Base-by-base conservation (phyloP, 1,140 invertebrate genomes). In the Holcopasites calliopsidis region DNA sequence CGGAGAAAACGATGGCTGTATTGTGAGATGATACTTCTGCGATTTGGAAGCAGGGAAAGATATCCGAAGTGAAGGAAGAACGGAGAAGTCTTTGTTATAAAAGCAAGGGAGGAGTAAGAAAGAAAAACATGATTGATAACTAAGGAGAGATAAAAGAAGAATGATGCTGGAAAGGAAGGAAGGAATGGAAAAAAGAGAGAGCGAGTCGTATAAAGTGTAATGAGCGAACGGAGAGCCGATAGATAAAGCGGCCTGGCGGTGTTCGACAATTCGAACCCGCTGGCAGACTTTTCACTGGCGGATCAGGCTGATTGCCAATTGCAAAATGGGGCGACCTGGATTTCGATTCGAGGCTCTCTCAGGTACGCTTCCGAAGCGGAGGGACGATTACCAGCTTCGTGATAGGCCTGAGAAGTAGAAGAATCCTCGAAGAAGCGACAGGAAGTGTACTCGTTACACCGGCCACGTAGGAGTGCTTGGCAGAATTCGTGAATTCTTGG, bases 251-350 rank as follows among this genome's bases (percentile, higher is more conserved):
- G 52, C n/a, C 69, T 77, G 76, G 70, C 76, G 73, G 35, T 16
- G 26, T 65, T 58, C 60, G 47, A 65, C 54, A 42, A 73, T 50
- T 74, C 55, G 44, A 77, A 78, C 66, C 74, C 21, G 69, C 42
- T 80, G 79, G 68, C 77, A 77, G 42, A 69, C 54, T 44, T 58
- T 52, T 60, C 60, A 60, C 13, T 26, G 16, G 38, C n/a, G 33
- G 68, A 54, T 52, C 62, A 75, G 80, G 83, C 75, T 69, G 68
- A 84, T 73, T 85, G 79, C 74, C 84, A 85, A 85, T 82, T 77
- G 74, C 54, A 77, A 82, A 84, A 84, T 79, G 57, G 77, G 66
- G 60, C 74, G 76, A 69, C 61, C 79, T 61, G 79, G 73, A 80
- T 85, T 82, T 77, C 71, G 33, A 72, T 71, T 73, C 62, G 58